phyloP scores from a whole-genome alignment of 2,113 vertebrate species.

The Trogon surrucura region DNA sequence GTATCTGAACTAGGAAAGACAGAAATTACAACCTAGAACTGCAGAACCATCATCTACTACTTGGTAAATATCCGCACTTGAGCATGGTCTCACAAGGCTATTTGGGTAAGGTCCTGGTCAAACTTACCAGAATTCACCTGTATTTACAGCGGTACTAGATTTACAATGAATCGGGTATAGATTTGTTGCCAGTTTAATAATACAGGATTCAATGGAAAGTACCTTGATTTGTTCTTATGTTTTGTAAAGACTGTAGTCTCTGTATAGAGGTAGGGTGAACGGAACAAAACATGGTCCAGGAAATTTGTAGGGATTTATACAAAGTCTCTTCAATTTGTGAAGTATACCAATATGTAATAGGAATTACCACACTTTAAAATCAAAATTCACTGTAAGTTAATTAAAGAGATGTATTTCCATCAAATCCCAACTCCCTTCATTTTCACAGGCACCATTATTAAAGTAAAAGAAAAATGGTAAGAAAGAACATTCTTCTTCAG shows the following conservation, averaged over 20 bases:
- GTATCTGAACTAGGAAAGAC: background rate
- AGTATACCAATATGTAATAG: background rate
- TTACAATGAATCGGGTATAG: background rate
- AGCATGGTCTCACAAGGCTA: rapidly evolving
- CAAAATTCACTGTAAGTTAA: background rate
- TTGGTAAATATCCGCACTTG: background rate
- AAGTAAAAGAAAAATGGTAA: background rate
- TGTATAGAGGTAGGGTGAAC: background rate
- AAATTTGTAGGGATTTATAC: background rate
- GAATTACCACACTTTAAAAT: background rate
- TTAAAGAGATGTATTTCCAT: background rate
- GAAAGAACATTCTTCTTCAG: background rate
- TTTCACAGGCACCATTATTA: background rate
- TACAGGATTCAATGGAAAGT: background rate
- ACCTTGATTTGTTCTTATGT: background rate
- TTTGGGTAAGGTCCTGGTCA: background rate
- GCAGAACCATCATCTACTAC: background rate
- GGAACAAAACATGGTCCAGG: background rate
- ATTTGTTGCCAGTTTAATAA: background rate
- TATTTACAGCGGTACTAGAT: background rate
- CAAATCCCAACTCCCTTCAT: background rate
- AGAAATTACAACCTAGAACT: background rate
- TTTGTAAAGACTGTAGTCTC: background rate
- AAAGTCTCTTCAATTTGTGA: background rate
- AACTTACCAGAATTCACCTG: background rate